phyloP scores from a whole-genome alignment of 2,113 vertebrate species.

The Coturnix japonica region DNA sequence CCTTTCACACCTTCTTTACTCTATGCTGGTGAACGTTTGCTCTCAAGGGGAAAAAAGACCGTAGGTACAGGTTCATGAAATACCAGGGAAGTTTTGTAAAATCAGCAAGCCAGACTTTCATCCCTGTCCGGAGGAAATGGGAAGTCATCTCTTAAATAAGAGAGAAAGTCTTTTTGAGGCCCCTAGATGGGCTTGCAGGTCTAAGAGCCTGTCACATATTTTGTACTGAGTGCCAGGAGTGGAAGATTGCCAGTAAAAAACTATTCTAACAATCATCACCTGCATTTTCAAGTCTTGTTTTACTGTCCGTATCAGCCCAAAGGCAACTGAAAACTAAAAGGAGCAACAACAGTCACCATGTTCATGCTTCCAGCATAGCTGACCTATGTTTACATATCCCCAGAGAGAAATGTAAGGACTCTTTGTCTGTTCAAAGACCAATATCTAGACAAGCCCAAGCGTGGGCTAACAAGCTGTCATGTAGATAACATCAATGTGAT shows the following conservation, averaged over 20 bases:
- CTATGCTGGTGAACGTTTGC: constrained; percentile 30
- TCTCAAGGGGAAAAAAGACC: constrained; percentile 20
- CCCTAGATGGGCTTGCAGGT: not conserved
- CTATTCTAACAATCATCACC: not conserved
- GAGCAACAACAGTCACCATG: not conserved
- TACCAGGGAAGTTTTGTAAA: constrained; percentile 21
- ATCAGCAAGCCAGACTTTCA: not conserved
- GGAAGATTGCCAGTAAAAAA: not conserved
- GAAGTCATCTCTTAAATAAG: constrained; percentile 19
- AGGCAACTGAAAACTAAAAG: constrained; percentile 2
- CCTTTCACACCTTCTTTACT: not conserved
- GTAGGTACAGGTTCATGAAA: constrained; percentile 26
- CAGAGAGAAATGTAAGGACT: not conserved
- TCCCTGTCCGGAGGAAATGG: constrained; percentile 5
- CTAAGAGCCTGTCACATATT: not conserved
- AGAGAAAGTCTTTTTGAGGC: not conserved
- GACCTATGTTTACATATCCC: not conserved
- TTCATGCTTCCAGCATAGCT: not conserved
- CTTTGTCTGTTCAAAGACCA: not conserved
- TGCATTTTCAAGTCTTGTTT: constrained; percentile 22
- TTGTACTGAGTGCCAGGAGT: not conserved
- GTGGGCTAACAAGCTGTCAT: not conserved
- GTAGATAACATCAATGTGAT: not conserved
- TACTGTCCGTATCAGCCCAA: not conserved
- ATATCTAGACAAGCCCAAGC: not conserved